These are phyloP conservation scores for Automeris io DNA, from an alignment of 2,888 invertebrate genomes.

Conservation along the genomic window DNA sequence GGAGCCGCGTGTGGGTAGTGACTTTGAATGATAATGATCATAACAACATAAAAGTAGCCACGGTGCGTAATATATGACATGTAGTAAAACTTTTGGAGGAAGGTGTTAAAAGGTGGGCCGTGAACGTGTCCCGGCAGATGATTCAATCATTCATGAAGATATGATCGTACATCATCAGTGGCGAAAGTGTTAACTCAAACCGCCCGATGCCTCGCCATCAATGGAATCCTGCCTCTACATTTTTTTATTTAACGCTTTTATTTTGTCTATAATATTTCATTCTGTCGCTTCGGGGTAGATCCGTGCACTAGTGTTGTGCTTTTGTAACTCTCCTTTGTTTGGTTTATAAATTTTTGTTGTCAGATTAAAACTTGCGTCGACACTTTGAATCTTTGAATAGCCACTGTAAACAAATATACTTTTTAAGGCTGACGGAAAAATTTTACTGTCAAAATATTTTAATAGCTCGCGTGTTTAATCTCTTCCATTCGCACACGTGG, in stretches of 20 bases:
- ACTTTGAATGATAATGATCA: slow-evolving; percentile 73
- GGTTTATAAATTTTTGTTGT: slow-evolving; percentile 24
- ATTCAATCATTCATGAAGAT: slow-evolving; percentile 74
- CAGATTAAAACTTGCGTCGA: slow-evolving; percentile 29
- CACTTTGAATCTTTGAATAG: slow-evolving; percentile 22
- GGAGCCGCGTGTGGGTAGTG: slow-evolving; percentile 56
- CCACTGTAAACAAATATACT: slow-evolving; percentile 25
- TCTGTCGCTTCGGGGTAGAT: slow-evolving; percentile 29
- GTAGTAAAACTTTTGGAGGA: slow-evolving; percentile 71
- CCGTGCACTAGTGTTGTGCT: slow-evolving; percentile 22
- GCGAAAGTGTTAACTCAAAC: slow-evolving; percentile 64
- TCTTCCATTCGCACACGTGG: slow-evolving; percentile 33
- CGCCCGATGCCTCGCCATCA: slow-evolving; percentile 38
- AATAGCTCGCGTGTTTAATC: slow-evolving; percentile 18
- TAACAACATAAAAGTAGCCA: slow-evolving; percentile 72
- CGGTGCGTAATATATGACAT: slow-evolving; percentile 64
- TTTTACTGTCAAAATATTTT: slow-evolving; percentile 27
- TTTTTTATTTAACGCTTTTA: slow-evolving; percentile 48
- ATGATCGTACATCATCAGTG: slow-evolving; percentile 71
- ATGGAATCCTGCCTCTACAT: slow-evolving; percentile 43
- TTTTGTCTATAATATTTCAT: slow-evolving; percentile 45
- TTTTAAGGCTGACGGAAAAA: slow-evolving; percentile 19
- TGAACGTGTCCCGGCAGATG: slow-evolving; percentile 69
- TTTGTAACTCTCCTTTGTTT: slow-evolving; percentile 29
- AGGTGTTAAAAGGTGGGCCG: slow-evolving; percentile 71